Conservation (phyloP, 2,113 vertebrate species). For the Pedetes capensis region DNA sequence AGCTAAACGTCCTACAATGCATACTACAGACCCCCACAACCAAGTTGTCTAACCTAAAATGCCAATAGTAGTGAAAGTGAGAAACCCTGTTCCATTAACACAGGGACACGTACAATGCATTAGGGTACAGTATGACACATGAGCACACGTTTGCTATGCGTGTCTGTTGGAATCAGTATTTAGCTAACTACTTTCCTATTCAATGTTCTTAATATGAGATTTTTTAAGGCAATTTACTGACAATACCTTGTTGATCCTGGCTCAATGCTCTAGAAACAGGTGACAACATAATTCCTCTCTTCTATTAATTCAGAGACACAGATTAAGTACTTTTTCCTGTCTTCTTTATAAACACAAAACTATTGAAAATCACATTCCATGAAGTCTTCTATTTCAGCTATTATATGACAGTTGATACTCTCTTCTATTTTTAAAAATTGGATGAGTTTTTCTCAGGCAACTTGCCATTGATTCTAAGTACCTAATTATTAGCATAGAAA, state of each 20-base stretch:
- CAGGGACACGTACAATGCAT: neutral
- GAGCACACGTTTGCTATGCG: neutral
- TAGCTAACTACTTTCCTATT: neutral
- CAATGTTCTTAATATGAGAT: neutral
- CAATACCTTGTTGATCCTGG: neutral
- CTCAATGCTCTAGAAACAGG: neutral
- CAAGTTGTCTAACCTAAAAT: neutral
- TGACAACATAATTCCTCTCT: neutral
- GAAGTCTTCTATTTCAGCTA: neutral
- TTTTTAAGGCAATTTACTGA: neutral
- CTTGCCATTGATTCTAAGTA: neutral
- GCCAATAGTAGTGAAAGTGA: neutral
- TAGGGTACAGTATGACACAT: no score
- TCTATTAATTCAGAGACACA: constrained; percentile 15
- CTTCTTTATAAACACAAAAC: neutral
- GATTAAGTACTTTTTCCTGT: neutral
- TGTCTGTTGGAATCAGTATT: neutral
- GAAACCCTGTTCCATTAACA: neutral
- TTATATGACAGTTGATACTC: neutral
- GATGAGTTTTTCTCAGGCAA: neutral
- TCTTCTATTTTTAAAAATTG: neutral
- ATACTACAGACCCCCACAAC: neutral
- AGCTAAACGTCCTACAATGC: neutral
- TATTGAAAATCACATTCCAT: neutral
- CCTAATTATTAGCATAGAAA: neutral